These are phyloP conservation scores for Crocodylus rhombifer DNA, from an alignment of 2,797 vertebrate genomes.

Conservation along the genomic window DNA sequence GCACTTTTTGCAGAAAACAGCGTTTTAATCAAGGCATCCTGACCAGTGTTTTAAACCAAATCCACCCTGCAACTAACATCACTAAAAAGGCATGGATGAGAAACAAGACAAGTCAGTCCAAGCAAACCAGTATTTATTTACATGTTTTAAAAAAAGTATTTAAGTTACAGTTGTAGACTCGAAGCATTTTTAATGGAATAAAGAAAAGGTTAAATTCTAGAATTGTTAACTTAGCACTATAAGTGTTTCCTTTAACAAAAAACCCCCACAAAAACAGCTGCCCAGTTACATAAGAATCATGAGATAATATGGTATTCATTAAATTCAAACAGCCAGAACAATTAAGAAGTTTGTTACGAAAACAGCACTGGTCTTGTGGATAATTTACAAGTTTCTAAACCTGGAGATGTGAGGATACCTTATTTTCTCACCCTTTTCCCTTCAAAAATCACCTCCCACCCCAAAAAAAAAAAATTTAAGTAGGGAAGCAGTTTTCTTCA, in stretches of 20 bases:
- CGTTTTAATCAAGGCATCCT: no score
- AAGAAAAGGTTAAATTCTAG: neutral
- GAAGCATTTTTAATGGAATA: neutral
- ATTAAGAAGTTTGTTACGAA: no score
- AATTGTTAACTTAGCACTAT: neutral
- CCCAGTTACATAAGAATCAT: neutral
- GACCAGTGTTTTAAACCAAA: no score
- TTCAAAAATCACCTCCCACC: no score
- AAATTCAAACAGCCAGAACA: no score
- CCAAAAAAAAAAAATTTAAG: no score
- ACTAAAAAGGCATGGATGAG: neutral
- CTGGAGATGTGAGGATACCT: no score
- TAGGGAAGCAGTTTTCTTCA: no score
- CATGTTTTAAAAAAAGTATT: neutral
- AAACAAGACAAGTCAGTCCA: neutral
- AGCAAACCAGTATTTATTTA: neutral
- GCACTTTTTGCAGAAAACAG: no score
- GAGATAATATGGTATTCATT: neutral
- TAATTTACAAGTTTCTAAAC: no score
- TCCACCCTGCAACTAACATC: neutral
- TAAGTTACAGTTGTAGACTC: neutral
- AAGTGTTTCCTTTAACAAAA: neutral
- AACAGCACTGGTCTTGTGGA: no score
- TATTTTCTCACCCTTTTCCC: no score
- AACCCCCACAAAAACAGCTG: neutral